phyloP scores from a whole-genome alignment of 2,113 vertebrate species.

The Xenopus borealis region DNA sequence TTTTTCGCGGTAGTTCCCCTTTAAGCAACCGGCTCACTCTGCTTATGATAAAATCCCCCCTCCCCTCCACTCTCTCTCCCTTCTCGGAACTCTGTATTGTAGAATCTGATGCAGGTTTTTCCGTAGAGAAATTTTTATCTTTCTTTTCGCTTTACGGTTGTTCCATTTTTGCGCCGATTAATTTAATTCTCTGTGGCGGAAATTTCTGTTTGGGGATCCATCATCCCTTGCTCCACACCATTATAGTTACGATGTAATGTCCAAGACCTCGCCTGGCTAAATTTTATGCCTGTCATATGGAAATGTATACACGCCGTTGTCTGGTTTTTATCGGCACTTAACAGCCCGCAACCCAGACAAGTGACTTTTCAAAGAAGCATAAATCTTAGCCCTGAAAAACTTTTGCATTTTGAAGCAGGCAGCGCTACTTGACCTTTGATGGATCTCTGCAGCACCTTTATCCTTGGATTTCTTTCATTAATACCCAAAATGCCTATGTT shows the following conservation, averaged over 20 bases:
- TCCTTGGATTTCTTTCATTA: too few species aligned
- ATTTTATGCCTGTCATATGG: neutral
- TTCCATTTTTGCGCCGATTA: neutral
- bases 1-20: too few species aligned
- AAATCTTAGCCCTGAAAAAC: too few species aligned
- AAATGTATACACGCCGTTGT: neutral
- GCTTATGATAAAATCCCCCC: too few species aligned
- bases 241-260: neutral
- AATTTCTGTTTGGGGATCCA: neutral
- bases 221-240: neutral
- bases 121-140: neutral
- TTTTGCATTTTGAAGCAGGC: too few species aligned
- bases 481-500: too few species aligned
- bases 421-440: too few species aligned
- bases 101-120: neutral
- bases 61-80: too few species aligned
- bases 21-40: too few species aligned
- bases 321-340: neutral
- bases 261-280: neutral
- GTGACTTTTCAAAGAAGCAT: neutral
- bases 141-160: neutral
- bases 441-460: too few species aligned
- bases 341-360: neutral
- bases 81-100: too few species aligned
- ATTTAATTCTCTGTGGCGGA: neutral